These are phyloP conservation scores for Palythoa grandiflora DNA, from an alignment of 92 coral and sea anemone genomes.

Conservation along the genomic window DNA sequence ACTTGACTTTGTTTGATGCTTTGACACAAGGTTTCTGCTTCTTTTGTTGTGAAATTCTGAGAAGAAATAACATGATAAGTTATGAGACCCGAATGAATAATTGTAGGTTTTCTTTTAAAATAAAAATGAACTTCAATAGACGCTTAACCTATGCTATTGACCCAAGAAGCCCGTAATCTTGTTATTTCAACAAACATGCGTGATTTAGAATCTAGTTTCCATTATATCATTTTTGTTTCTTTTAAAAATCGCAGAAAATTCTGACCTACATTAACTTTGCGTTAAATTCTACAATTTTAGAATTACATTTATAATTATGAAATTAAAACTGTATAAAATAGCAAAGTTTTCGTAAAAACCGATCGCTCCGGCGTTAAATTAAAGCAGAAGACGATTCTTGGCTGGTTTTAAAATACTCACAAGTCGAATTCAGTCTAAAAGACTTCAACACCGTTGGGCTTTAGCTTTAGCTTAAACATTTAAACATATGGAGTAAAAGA, in stretches of 20 bases:
- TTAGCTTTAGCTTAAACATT: no score
- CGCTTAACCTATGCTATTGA: neutral
- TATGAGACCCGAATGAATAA: neutral
- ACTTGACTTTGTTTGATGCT: neutral
- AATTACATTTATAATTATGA: no score
- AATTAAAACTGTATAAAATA: neutral
- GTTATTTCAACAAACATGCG: neutral
- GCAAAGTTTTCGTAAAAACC: no score
- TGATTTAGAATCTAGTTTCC: neutral
- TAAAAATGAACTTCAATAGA: neutral
- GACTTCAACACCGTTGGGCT: no score
- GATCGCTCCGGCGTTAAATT: no score
- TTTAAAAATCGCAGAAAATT: neutral
- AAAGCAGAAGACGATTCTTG: no score
- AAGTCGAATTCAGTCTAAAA: no score
- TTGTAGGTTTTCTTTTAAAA: neutral
- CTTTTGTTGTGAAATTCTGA: neutral
- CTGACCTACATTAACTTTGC: no score
- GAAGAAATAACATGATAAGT: neutral
- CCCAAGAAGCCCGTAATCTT: neutral
- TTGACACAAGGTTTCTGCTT: neutral
- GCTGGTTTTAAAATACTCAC: no score
- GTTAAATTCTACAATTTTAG: no score
- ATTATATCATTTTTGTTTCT: neutral
- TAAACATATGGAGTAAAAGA: no score